Conservation (phyloP, 2,888 invertebrate species). For the Metopia argyrocephala region DNA sequence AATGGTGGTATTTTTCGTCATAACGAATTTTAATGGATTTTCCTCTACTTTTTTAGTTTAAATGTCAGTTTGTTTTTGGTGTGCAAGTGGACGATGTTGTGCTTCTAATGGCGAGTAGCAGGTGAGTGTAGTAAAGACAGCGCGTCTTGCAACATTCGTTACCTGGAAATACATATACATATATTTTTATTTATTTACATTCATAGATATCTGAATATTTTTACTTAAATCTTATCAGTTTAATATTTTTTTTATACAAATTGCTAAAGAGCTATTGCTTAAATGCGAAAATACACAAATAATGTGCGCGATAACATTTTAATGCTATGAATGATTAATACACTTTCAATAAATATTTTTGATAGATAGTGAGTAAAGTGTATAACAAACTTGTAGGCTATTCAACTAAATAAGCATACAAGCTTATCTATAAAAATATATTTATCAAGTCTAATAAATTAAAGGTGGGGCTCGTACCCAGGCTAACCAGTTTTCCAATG, state of each 20-base stretch:
- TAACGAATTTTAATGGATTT: neutral
- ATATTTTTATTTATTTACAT: neutral
- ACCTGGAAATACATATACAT: neutral
- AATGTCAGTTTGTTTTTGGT: neutral
- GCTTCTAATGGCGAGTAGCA: conserved; percentile 1
- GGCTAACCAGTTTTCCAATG: too few relatives aligned
- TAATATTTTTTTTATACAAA: neutral
- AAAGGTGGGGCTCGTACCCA: too few relatives aligned
- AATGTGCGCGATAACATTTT: neutral
- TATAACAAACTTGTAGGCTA: too few relatives aligned
- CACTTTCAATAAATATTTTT: neutral
- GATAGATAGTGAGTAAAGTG: neutral
- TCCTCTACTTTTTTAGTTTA: neutral
- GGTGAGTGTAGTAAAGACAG: neutral
- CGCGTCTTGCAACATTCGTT: neutral
- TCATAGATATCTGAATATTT: neutral
- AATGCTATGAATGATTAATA: neutral
- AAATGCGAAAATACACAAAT: neutral
- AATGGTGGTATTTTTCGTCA: neutral
- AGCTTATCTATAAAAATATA: too few relatives aligned
- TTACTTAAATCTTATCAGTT: neutral
- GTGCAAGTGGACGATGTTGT: conserved; percentile 8
- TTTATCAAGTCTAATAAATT: too few relatives aligned
- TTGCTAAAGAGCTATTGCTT: neutral
- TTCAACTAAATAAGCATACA: too few relatives aligned